These are phyloP conservation scores for Hyppa rectilinea DNA, from an alignment of 2,888 invertebrate species.

Conservation along the genomic window DNA sequence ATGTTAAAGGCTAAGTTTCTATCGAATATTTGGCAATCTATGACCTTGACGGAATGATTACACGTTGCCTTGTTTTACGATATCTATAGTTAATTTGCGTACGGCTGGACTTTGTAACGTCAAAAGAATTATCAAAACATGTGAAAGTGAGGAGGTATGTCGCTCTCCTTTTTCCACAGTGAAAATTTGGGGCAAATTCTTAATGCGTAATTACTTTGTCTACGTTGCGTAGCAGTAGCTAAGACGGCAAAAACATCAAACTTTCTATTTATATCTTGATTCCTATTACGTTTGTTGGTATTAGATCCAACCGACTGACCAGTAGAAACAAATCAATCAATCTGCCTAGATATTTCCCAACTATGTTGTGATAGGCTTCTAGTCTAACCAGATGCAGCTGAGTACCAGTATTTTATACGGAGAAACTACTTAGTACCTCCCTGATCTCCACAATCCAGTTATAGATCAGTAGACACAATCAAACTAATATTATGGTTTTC, in stretches of 20 bases:
- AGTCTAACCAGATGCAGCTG: too few species aligned
- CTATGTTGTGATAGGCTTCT: too few species aligned
- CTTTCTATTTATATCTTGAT: slow-evolving; percentile 38
- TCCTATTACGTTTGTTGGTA: background rate
- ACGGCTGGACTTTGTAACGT: slow-evolving; percentile 27
- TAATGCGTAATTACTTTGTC: slow-evolving; percentile 52
- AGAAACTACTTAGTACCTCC: too few species aligned
- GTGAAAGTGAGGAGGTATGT: slow-evolving; percentile 51
- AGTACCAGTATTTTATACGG: too few species aligned
- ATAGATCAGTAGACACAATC: background rate
- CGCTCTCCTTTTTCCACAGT: slow-evolving; percentile 48
- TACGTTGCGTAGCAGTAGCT: slow-evolving; percentile 17
- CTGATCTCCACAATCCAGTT: background rate
- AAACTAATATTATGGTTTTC: background rate
- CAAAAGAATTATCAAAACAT: slow-evolving; percentile 34
- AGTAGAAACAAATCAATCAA: slow-evolving; percentile 6
- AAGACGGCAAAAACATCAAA: slow-evolving; percentile 10
- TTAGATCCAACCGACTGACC: background rate
- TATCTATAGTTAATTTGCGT: slow-evolving; percentile 24
- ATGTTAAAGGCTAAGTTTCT: slow-evolving; percentile 54
- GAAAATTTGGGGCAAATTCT: slow-evolving; percentile 62
- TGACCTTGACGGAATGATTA: slow-evolving; percentile 47
- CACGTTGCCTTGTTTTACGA: slow-evolving; percentile 29
- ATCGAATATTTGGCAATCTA: slow-evolving; percentile 45
- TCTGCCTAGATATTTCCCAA: too few species aligned